A percentile compares a stretch with the other conserved stretches of the same genome.
phyloP scores from a whole-genome alignment of 2,113 vertebrate genomes.

The Forbesichthys agassizii region DNA sequence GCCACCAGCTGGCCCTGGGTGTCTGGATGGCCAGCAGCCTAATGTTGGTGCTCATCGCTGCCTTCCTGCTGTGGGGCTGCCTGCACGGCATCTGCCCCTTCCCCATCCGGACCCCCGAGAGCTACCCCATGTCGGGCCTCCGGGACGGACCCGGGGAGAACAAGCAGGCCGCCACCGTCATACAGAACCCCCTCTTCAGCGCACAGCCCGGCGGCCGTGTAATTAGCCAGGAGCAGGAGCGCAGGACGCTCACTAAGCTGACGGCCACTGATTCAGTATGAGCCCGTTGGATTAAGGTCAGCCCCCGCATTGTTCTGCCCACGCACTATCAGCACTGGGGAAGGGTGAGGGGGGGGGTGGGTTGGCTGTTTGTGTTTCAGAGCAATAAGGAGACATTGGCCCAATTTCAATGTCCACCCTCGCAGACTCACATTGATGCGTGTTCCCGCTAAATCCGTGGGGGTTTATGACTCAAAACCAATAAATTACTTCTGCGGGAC shows the following conservation, averaged over 20 bases:
- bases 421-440: no score
- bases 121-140: neutral
- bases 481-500: no score
- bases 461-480: no score
- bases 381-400: slow-evolving; percentile 2
- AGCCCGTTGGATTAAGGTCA: slow-evolving; percentile 61
- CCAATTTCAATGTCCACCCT: no score
- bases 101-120: slow-evolving; percentile 34
- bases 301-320: slow-evolving; percentile 32
- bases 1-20: slow-evolving; percentile 81
- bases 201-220: slow-evolving; percentile 19
- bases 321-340: neutral
- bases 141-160: slow-evolving; percentile 21
- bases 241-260: slow-evolving; percentile 45
- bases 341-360: no score
- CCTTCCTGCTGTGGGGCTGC: slow-evolving; percentile 82
- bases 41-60: slow-evolving; percentile 80
- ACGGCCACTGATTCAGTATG: slow-evolving; percentile 47
- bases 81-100: slow-evolving; percentile 75
- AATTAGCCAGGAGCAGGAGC: slow-evolving; percentile 63
- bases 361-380: slow-evolving; percentile 12
- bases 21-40: slow-evolving; percentile 86
- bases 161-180: slow-evolving; percentile 60
- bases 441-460: no score
- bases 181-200: slow-evolving; percentile 62